Percentiles rank a stretch among this genome's conserved stretches.
Conservation (phyloP, 2,113 vertebrate species). For the Phalacrocorax aristotelis region DNA sequence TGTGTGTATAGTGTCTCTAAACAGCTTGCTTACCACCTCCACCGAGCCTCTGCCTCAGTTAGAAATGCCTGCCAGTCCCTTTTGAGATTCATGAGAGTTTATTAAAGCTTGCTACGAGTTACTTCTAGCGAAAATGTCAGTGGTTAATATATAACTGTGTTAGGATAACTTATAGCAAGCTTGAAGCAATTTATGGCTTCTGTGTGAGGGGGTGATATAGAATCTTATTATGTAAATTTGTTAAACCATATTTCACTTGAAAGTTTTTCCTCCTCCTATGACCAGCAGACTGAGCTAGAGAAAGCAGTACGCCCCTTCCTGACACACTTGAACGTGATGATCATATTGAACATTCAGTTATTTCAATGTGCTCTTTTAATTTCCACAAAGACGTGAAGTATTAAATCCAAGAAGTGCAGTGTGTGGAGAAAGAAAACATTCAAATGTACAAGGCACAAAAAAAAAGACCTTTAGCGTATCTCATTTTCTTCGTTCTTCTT, state of each 20-base stretch:
- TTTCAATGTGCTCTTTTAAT: constrained; percentile 10
- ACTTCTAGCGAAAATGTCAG: constrained; percentile 10
- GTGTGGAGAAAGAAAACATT: background rate
- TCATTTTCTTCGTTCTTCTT: background rate
- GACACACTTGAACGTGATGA: background rate
- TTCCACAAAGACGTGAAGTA: background rate
- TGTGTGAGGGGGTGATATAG: background rate
- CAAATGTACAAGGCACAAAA: background rate
- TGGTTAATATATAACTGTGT: constrained; percentile 4
- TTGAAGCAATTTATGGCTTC: constrained; percentile 33
- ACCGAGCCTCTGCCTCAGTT: background rate
- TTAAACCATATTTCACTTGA: constrained; percentile 9
- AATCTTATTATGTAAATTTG: constrained; percentile 47
- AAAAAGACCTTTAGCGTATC: background rate
- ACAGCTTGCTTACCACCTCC: background rate
- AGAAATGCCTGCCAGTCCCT: background rate
- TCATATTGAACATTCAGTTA: background rate
- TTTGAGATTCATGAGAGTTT: background rate
- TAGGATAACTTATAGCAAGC: constrained; percentile 20
- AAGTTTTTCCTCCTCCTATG: background rate
- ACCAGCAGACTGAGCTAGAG: constrained; percentile 12
- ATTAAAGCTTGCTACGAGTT: constrained; percentile 5
- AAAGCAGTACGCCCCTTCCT: background rate
- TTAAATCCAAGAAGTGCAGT: background rate
- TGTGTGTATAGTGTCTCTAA: background rate